A percentile compares a stretch with the other conserved stretches of the same genome.
phyloP scores from a whole-genome alignment of 2,113 vertebrate species.

The Myocastor coypus region DNA sequence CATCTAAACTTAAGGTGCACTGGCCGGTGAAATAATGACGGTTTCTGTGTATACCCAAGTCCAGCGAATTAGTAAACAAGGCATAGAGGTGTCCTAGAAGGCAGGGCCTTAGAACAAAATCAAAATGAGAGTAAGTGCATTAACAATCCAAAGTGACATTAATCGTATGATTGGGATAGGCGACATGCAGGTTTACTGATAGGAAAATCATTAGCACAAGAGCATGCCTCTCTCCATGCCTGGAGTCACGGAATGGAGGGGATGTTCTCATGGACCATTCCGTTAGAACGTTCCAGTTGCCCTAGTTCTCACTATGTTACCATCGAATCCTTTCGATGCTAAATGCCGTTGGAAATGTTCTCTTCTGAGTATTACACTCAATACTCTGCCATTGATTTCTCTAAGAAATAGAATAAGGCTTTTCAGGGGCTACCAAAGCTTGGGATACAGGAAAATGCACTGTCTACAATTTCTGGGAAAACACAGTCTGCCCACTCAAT shows the following conservation, averaged over 20 bases:
- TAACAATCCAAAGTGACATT: neutral
- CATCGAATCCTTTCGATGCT: neutral
- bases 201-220: neutral
- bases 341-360: constrained; percentile 36
- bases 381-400: constrained; percentile 63
- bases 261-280: neutral
- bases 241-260: neutral
- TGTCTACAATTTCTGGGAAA: neutral
- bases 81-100: neutral
- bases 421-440: constrained; percentile 17
- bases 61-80: neutral
- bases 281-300: neutral
- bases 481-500: neutral
- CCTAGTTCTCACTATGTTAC: neutral
- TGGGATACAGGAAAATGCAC: neutral
- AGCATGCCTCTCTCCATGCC: neutral
- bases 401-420: constrained; percentile 50
- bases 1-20: neutral
- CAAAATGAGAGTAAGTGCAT: neutral
- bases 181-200: neutral
- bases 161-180: neutral
- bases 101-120: neutral
- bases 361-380: constrained; percentile 3
- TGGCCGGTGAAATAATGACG: neutral
- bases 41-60: neutral